Evolutionary conservation across 2,113 vertebrate genomes (phyloP), one percentile per base, ranked within the genome.

Genomic region (Oryctolagus cuniculus): DNA sequence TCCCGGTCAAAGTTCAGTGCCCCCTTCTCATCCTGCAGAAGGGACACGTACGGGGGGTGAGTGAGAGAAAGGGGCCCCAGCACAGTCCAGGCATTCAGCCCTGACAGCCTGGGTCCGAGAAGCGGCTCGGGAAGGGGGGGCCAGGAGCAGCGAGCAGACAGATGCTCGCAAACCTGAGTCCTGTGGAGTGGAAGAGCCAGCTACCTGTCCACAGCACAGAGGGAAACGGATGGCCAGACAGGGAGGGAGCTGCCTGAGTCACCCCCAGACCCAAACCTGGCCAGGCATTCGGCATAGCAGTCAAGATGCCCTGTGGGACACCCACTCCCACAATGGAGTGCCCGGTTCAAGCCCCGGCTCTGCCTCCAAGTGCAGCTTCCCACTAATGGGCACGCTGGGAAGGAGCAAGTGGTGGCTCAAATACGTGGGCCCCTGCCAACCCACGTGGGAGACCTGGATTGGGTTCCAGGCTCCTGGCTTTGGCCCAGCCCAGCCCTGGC

Each of bases 1-100:
- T 97, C 96, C 95, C 97, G 94, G 91, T 99, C 98, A 91, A 99
- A 99, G 98, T 99, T 99, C 94, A 99, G 99, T 1, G 98, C 97
- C 82, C 99, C 99, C 10, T 98, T 97, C 55, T 99, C 98, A 34
- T 99, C 99, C 99, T 99, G 89, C 10, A 70, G 44, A 70, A 74
- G 0, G 9, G 58, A 53, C 31, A 16, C 24, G 21, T 51, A 44
- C 27, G 12, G 0, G 11, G n/a, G 36, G 22, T 3, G 0, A 27
- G 63, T 27, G 31, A 81, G 63, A n/a, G 31, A 13, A 17, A 49
- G 61, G 38, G 17, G 6, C 25, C 27, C 0, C 1, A 31, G 11
- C 72, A 69, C 3, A 24, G 66, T 2, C 36, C 5, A 5, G 10
- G 10, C 6, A 11, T 17, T 44, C 21, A 36, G 67, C 10, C 8